Percentiles rank a stretch among this genome's conserved stretches.
These are phyloP conservation scores for Ditylenchus dipsaci DNA, from an alignment of 1,140 invertebrate genomes.

Conservation along the genomic window DNA sequence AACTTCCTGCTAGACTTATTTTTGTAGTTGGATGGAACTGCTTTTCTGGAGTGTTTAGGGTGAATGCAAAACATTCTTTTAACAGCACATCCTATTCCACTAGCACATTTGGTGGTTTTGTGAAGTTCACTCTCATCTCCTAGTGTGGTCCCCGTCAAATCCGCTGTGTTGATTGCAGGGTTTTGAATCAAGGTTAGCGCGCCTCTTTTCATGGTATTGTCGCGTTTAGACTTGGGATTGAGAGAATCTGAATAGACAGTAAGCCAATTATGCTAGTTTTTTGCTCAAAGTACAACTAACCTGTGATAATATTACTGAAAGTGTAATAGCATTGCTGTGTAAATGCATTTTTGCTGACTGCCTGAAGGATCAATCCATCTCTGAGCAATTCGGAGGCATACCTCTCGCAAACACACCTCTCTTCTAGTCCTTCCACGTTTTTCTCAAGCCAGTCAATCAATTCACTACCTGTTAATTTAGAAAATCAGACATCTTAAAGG, in stretches of 20 bases:
- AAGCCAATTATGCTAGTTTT: not conserved
- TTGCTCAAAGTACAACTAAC: not conserved
- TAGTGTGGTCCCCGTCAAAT: not conserved
- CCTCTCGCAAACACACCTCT: not conserved
- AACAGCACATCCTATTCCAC: slow-evolving; percentile 3
- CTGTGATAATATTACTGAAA: not conserved
- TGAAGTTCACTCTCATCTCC: not conserved
- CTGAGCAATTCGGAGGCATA: not conserved
- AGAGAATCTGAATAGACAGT: not conserved
- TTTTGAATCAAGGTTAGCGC: slow-evolving; percentile 16
- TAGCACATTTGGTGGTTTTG: not conserved
- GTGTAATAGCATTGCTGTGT: slow-evolving; percentile 8
- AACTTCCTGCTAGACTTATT: not conserved
- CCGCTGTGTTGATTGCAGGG: not conserved
- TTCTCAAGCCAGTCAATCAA: slow-evolving; percentile 1
- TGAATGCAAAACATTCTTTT: slow-evolving; percentile 9
- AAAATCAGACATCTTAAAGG: no score
- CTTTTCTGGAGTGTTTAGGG: not conserved
- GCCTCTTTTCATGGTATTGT: slow-evolving; percentile 12
- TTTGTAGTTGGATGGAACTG: not conserved
- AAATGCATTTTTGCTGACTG: slow-evolving; percentile 4
- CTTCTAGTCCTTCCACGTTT: slow-evolving; percentile 5
- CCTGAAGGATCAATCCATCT: slow-evolving; percentile 5
- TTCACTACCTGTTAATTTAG: not conserved
- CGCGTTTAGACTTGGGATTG: not conserved